Conservation (phyloP, 2,888 invertebrate species). For the Epinotia brunnichana region DNA sequence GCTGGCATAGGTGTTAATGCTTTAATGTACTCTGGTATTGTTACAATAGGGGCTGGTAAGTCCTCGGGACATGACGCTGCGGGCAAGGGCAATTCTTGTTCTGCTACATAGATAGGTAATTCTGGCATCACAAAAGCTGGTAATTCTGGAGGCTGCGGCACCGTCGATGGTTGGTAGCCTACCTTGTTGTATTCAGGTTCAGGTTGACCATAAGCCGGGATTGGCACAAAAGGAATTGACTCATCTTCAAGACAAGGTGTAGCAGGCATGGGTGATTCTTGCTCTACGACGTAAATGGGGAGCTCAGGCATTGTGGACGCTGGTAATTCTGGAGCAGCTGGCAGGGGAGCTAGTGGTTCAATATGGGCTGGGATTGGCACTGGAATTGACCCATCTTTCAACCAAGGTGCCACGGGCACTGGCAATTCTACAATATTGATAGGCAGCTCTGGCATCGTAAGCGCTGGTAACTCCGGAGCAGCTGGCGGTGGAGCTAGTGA, state of each 20-base stretch:
- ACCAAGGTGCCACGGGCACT: slow-evolving; percentile 1
- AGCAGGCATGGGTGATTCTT: background rate
- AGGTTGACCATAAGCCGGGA: background rate
- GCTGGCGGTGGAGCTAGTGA: background rate
- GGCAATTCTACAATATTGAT: background rate
- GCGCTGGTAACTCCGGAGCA: slow-evolving; percentile 15
- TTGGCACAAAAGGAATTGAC: background rate
- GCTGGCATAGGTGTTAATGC: slow-evolving; percentile 13
- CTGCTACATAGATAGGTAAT: slow-evolving; percentile 2
- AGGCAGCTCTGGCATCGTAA: slow-evolving; percentile 6
- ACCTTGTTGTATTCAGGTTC: slow-evolving; percentile 14
- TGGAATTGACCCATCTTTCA: slow-evolving; percentile 7
- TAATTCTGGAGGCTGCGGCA: slow-evolving; percentile 45
- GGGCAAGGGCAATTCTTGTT: background rate
- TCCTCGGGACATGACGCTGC: slow-evolving; percentile 11
- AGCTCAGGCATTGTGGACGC: slow-evolving; percentile 21
- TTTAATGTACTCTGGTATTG: slow-evolving; percentile 22
- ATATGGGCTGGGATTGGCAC: background rate
- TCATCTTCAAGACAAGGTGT: background rate
- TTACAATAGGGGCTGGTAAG: background rate
- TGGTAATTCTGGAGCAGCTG: slow-evolving; percentile 28
- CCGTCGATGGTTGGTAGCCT: slow-evolving; percentile 30
- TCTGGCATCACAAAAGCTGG: slow-evolving; percentile 34
- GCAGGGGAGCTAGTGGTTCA: slow-evolving; percentile 6
- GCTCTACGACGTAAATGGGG: background rate